A percentile compares a stretch with the other conserved stretches of the same genome.
phyloP scores from a whole-genome alignment of 2,888 invertebrate species.

The Oscheius sp. region DNA sequence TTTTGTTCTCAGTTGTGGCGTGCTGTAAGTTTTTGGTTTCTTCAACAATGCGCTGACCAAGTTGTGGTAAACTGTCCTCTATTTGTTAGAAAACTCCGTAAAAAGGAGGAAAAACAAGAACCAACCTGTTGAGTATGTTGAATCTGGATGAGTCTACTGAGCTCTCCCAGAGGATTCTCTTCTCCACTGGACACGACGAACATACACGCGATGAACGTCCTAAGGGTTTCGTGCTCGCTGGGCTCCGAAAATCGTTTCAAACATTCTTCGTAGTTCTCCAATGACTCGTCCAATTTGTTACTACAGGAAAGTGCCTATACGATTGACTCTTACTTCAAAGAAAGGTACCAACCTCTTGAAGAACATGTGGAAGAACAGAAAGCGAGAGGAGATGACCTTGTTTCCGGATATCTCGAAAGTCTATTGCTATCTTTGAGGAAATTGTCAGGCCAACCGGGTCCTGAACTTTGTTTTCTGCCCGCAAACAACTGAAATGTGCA shows the following conservation, averaged over 20 bases:
- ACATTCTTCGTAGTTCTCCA: conserved; percentile 35
- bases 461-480: conserved; percentile 29
- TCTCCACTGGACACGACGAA: conserved; percentile 78
- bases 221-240: conserved; percentile 87
- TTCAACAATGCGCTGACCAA: background rate
- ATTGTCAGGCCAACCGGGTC: conserved; percentile 46
- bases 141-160: conserved; percentile 83
- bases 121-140: conserved; percentile 82
- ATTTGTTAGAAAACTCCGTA: too few relatives aligned
- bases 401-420: conserved; percentile 74
- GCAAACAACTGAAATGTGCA: conserved; percentile 37
- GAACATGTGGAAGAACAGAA: conserved; percentile 68
- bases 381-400: conserved; percentile 71
- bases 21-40: conserved; percentile 53
- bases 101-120: background rate
- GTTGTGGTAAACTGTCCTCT: too few relatives aligned
- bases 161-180: conserved; percentile 83
- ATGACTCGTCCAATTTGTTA: conserved; percentile 29
- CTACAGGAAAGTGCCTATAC: conserved; percentile 46
- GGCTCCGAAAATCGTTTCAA: conserved; percentile 51
- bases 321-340: background rate
- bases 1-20: conserved; percentile 43
- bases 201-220: conserved; percentile 76
- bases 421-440: conserved; percentile 46
- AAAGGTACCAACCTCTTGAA: conserved; percentile 58